Conservation (phyloP, 2,888 invertebrate genomes). For the Apoda limacodes region DNA sequence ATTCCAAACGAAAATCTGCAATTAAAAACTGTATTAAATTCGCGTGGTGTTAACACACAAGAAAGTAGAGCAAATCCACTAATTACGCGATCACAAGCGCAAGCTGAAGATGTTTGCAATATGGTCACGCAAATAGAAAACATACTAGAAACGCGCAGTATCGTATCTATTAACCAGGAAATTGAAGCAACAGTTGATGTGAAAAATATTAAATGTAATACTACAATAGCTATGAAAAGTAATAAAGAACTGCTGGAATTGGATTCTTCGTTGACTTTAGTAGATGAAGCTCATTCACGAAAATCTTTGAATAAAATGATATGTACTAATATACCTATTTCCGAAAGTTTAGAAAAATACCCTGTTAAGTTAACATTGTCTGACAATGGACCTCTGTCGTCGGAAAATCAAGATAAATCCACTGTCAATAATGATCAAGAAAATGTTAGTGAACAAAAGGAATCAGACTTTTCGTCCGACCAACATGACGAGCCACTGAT, state of each 20-base stretch:
- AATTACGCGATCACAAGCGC: too few relatives aligned
- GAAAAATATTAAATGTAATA: conserved; percentile 38
- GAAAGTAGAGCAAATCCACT: too few relatives aligned
- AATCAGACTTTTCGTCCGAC: conserved; percentile 23
- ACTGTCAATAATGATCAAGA: too few relatives aligned
- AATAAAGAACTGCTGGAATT: conserved; percentile 38
- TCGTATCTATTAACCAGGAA: conserved; percentile 28
- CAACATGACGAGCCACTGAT: conserved; percentile 18
- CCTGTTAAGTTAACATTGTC: conserved; percentile 29
- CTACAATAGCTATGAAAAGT: conserved; percentile 43
- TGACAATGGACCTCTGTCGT: too few relatives aligned
- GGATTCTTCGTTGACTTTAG: conserved; percentile 43
- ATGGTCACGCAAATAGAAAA: conserved; percentile 19
- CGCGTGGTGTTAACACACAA: conserved; percentile 16
- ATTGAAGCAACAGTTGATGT: conserved; percentile 23
- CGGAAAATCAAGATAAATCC: conserved; percentile 15
- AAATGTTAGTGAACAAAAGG: conserved; percentile 15
- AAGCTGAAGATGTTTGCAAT: conserved; percentile 13
- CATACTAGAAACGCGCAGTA: conserved; percentile 21
- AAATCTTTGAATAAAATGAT: conserved; percentile 20
- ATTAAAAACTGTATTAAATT: conserved; percentile 7
- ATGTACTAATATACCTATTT: conserved; percentile 7
- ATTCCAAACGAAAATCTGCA: conserved; percentile 16
- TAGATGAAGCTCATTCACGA: conserved; percentile 32
- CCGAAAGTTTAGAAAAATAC: conserved; percentile 12